Base-by-base conservation (phyloP, 2,797 vertebrate genomes). In the Acanthurus leucopareius region DNA sequence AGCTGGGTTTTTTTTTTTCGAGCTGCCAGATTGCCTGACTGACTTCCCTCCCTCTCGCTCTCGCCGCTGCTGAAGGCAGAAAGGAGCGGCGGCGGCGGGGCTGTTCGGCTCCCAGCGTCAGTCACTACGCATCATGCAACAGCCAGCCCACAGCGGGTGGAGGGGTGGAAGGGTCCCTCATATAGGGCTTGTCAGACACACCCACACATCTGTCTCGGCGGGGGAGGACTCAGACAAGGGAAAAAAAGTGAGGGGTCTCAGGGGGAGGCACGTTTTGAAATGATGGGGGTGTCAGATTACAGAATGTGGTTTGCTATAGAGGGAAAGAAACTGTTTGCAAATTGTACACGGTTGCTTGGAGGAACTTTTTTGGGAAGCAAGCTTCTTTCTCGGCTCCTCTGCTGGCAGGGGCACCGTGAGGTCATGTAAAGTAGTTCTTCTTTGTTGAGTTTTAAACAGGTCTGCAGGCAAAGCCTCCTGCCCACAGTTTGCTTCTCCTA, bases 61-160 rank as follows among this genome's bases (percentile, higher is more conserved):
- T 71, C 19, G 1, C 56, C 9, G 20, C 51, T 10, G 52, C 45
- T 65, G 32, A 66, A 69, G 80, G 86, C 88, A 63, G 77, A 85
- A 69, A 35, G 10, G 65, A 86, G 25, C 25, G 25, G 84, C 78
- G 25, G 84, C 78, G 71, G 77, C 73, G 62, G 58, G 40, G 52
- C 80, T 63, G 74, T 66, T 86, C 81, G 84, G 83, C 85, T 85
- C 72, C 56, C 22, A 65, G 85, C 75, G 57, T 83, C 87, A 88
- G 85, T 90, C 90, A 85, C 78, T 87, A 85, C 35, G 42, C 79
- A 83, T 92, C 87, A 85, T 63, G 77, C 88, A 80, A 81, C 90
- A 82, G 80, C 61, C 81, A 78, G 86, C 79, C 77, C 76, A 25
- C 75, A 68, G 78, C 59, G 28, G 75, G 85, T 67, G 74, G 69